These are phyloP conservation scores for Aegypius monachus DNA, from an alignment of 2,113 vertebrate species.

Conservation along the genomic window DNA sequence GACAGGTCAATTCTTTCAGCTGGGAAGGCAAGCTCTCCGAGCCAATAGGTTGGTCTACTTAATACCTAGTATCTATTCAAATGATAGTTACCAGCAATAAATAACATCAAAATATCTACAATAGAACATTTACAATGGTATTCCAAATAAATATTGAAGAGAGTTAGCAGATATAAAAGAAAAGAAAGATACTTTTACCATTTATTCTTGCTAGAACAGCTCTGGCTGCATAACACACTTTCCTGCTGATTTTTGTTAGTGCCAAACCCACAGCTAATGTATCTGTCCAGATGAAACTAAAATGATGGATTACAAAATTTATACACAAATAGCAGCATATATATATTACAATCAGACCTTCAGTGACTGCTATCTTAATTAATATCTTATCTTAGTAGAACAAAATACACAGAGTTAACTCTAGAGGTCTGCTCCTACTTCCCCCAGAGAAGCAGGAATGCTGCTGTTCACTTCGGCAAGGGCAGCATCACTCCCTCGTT, in stretches of 20 bases:
- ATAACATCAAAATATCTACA: neutral
- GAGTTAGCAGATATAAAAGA: neutral
- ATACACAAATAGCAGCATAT: neutral
- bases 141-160: neutral
- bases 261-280: neutral
- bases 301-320: neutral
- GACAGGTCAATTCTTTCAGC: neutral
- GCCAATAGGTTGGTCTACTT: neutral
- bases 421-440: neutral
- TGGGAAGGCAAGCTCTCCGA: neutral
- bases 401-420: neutral
- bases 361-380: neutral
- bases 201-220: neutral
- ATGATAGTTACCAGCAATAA: neutral
- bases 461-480: accelerated
- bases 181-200: neutral
- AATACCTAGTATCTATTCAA: neutral
- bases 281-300: neutral
- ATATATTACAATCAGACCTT: neutral
- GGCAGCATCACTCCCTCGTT: neutral
- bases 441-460: accelerated
- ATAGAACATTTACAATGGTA: neutral
- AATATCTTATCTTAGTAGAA: neutral
- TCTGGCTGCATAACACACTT: neutral
- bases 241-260: neutral